Conservation (phyloP, 2,113 vertebrate species). For the Planiliza haematocheilus region DNA sequence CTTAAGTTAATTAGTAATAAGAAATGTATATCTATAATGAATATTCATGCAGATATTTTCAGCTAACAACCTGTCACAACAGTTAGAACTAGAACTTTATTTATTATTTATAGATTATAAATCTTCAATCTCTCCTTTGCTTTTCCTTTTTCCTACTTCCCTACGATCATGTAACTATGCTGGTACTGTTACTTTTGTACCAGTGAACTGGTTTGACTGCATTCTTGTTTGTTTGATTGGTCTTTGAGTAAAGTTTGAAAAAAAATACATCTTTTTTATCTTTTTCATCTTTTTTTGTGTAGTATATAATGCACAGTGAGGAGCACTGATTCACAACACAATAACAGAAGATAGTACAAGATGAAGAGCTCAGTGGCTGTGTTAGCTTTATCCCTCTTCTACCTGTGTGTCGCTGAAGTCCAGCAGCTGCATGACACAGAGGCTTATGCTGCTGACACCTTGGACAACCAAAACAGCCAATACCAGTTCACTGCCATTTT, state of each 20-base stretch:
- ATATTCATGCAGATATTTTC: background rate
- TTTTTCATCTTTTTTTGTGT: background rate
- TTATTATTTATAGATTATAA: too few species aligned
- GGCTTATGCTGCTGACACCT: background rate
- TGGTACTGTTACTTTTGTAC: too few species aligned
- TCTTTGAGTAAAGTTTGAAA: too few species aligned
- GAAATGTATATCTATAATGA: too few species aligned
- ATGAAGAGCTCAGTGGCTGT: constrained; percentile 29
- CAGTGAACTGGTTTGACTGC: too few species aligned
- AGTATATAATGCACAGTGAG: constrained; percentile 8
- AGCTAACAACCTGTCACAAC: background rate
- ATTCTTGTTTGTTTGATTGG: too few species aligned
- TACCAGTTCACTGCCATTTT: background rate
- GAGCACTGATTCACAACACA: background rate
- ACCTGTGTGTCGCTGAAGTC: constrained; percentile 9
- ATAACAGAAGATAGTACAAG: background rate
- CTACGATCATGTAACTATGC: too few species aligned
- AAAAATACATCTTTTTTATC: too few species aligned
- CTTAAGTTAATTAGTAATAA: too few species aligned
- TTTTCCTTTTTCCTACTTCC: too few species aligned
- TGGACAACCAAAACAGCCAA: background rate
- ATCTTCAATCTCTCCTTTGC: too few species aligned
- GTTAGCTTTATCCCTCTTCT: background rate
- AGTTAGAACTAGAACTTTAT: too few species aligned
- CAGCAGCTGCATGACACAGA: background rate